phyloP scores from a whole-genome alignment of 2,888 invertebrate genomes.

The Gortyna flavago region DNA sequence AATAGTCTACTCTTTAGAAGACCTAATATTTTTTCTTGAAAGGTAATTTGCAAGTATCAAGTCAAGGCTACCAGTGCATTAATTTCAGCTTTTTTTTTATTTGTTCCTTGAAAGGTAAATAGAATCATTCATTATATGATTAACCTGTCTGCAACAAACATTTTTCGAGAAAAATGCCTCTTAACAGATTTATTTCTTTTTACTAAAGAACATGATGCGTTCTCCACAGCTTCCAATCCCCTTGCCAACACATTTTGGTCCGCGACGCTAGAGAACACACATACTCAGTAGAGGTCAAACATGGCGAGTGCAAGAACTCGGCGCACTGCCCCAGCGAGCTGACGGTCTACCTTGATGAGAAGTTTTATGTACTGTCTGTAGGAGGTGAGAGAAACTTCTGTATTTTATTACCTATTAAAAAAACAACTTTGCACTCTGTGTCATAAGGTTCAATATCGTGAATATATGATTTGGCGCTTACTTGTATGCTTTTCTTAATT shows the following conservation, averaged over 20 bases:
- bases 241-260: conserved; percentile 93
- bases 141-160: background rate
- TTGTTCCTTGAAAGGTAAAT: background rate
- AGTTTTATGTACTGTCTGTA: conserved; percentile 90
- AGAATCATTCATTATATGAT: background rate
- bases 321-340: conserved; percentile 85
- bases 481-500: background rate
- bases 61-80: background rate
- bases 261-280: conserved; percentile 92
- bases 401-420: background rate
- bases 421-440: background rate
- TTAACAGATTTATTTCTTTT: background rate
- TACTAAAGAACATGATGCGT: background rate
- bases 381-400: conserved; percentile 73
- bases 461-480: background rate
- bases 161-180: background rate
- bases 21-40: background rate
- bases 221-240: conserved; percentile 92
- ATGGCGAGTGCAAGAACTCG: conserved; percentile 81
- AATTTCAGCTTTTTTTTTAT: background rate
- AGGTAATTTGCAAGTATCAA: background rate
- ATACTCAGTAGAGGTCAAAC: conserved; percentile 92
- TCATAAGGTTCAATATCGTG: background rate
- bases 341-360: conserved; percentile 92
- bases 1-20: background rate